Conservation (phyloP, 2,888 invertebrate species). For the Petrophora chlorosata region DNA sequence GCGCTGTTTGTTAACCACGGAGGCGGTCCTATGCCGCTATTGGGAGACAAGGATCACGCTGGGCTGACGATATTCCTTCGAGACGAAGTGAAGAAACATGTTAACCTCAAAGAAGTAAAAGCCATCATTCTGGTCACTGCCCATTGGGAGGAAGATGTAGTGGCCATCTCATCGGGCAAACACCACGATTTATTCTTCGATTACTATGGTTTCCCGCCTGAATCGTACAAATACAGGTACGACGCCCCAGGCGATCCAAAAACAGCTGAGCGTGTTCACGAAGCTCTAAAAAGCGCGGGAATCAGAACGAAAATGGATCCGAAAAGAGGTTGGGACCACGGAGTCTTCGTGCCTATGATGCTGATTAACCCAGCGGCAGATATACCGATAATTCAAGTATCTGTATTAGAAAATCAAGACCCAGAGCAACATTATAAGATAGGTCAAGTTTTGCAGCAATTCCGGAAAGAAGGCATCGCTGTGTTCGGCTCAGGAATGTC, state of each 20-base stretch:
- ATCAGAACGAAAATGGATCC: slow-evolving; percentile 66
- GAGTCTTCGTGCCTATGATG: slow-evolving; percentile 79
- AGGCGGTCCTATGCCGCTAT: slow-evolving; percentile 72
- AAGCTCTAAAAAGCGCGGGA: slow-evolving; percentile 58
- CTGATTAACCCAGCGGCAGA: slow-evolving; percentile 71
- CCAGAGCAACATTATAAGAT: slow-evolving; percentile 67
- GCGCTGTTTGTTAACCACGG: slow-evolving; percentile 77
- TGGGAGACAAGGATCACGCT: slow-evolving; percentile 69
- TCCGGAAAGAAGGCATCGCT: slow-evolving; percentile 71
- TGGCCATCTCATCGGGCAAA: slow-evolving; percentile 72
- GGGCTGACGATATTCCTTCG: slow-evolving; percentile 67
- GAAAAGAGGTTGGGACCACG: slow-evolving; percentile 77
- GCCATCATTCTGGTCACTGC: slow-evolving; percentile 76
- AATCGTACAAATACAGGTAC: slow-evolving; percentile 72
- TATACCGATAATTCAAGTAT: slow-evolving; percentile 73
- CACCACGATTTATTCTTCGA: slow-evolving; percentile 75
- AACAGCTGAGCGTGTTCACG: slow-evolving; percentile 61
- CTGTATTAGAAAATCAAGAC: slow-evolving; percentile 67
- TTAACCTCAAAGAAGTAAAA: slow-evolving; percentile 65
- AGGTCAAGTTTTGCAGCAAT: slow-evolving; percentile 61
- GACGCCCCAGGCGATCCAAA: slow-evolving; percentile 71
- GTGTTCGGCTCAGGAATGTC: slow-evolving; percentile 77
- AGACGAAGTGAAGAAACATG: slow-evolving; percentile 67
- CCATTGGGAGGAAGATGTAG: slow-evolving; percentile 72
- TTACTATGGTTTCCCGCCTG: slow-evolving; percentile 76